A percentile compares a stretch with the other conserved stretches of the same genome.
Conservation (phyloP, 2,113 vertebrate species). For the Aramus guarauna region DNA sequence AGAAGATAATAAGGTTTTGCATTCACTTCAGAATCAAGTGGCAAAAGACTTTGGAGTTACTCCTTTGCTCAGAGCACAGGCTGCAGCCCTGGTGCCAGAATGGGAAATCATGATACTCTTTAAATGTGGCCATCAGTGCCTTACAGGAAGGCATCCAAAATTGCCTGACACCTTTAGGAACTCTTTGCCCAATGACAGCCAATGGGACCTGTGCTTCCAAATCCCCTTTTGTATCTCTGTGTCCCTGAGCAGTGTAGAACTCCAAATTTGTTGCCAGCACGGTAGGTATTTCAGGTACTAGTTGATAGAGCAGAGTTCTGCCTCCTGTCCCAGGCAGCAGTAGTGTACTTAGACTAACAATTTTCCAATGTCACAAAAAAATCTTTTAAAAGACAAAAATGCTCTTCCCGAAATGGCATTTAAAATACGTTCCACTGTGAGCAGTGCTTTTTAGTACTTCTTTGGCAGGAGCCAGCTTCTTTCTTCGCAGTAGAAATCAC, state of each 20-base stretch:
- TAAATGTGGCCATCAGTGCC: background rate
- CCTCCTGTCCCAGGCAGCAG: background rate
- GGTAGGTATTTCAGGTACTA: background rate
- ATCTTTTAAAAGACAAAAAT: background rate
- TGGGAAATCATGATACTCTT: accelerated
- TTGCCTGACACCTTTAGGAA: background rate
- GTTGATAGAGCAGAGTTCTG: background rate
- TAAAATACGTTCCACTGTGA: background rate
- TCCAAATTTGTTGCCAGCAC: background rate
- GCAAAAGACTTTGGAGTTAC: background rate
- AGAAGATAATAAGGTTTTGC: background rate
- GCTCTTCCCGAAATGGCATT: background rate
- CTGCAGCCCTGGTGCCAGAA: background rate
- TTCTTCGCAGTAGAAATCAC: background rate
- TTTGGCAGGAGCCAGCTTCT: background rate
- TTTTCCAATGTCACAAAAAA: background rate
- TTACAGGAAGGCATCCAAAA: background rate
- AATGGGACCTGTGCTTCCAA: background rate
- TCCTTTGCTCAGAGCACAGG: background rate
- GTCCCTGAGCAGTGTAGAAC: background rate
- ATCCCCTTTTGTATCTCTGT: background rate
- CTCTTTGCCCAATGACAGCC: background rate
- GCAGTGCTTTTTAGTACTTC: background rate
- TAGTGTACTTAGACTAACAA: background rate
- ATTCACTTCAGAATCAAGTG: background rate